These are phyloP conservation scores for Parapristionchus giblindavisi DNA, from an alignment of 2,888 invertebrate genomes.

Conservation along the genomic window DNA sequence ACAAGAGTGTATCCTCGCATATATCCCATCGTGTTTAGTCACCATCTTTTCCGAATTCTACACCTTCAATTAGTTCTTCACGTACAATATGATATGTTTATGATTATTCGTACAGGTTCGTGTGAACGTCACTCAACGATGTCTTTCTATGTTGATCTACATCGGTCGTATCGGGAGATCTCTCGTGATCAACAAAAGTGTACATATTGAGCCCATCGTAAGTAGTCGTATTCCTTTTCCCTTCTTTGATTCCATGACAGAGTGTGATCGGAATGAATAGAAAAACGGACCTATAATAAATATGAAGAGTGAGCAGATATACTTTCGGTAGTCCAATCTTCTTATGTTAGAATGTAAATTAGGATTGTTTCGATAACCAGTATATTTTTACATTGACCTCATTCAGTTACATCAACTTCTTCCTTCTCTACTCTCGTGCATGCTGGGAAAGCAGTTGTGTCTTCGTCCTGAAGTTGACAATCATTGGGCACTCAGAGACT, in stretches of 20 bases:
- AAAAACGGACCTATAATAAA: no score
- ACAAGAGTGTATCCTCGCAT: neutral
- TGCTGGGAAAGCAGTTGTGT: conserved; percentile 50
- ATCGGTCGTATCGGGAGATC: conserved; percentile 48
- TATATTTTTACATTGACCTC: neutral
- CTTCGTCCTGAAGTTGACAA: conserved; percentile 48
- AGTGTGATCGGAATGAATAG: no score
- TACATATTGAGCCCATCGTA: conserved; percentile 48
- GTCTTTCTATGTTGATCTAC: conserved; percentile 54
- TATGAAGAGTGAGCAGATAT: no score
- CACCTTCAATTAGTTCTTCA: no score
- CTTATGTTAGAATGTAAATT: no score
- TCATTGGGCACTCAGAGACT: conserved; percentile 57
- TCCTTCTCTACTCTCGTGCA: conserved; percentile 52
- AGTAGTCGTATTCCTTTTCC: no score
- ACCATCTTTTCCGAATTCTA: neutral
- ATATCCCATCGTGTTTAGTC: neutral
- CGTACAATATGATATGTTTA: no score
- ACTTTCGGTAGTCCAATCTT: no score
- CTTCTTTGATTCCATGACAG: no score
- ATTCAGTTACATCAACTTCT: conserved; percentile 54
- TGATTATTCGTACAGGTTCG: conserved; percentile 38
- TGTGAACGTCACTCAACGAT: conserved; percentile 46
- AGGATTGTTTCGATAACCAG: conserved; percentile 45
- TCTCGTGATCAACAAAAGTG: conserved; percentile 46